A percentile compares a stretch with the other conserved stretches of the same genome.
phyloP scores from a whole-genome alignment of 2,888 invertebrate species.

The Trichacis sp. region DNA sequence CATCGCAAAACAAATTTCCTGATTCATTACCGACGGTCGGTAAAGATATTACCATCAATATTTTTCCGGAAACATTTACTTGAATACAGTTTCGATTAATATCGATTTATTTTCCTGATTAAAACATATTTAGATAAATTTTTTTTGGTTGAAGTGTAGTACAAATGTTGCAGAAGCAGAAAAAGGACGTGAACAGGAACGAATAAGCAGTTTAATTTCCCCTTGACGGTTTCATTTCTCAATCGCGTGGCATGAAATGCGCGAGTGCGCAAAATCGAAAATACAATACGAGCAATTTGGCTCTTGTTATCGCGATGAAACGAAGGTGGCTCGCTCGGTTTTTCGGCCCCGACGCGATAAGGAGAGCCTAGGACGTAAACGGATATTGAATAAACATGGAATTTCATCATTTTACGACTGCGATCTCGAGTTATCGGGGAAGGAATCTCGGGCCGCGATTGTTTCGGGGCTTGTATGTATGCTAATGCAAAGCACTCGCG shows the following conservation, averaged over 20 bases:
- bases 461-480: conserved; percentile 62
- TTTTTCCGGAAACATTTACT: too few species aligned
- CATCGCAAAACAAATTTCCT: too few species aligned
- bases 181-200: too few species aligned
- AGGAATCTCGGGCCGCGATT: conserved; percentile 51
- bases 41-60: too few species aligned
- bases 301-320: conserved; percentile 48
- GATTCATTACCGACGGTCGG: too few species aligned
- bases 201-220: too few species aligned
- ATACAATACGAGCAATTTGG: conserved; percentile 5
- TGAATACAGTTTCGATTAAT: too few species aligned
- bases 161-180: too few species aligned
- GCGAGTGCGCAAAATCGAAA: conserved; percentile 10
- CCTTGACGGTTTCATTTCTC: background rate
- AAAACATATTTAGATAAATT: too few species aligned
- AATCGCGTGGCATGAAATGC: conserved; percentile 13
- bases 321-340: conserved; percentile 38
- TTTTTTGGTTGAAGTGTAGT: too few species aligned
- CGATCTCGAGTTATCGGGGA: conserved; percentile 53
- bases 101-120: too few species aligned
- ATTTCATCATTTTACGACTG: conserved; percentile 66
- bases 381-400: conserved; percentile 68
- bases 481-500: conserved; percentile 57
- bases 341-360: conserved; percentile 40
- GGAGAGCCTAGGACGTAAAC: conserved; percentile 33